Percentiles rank a stretch among this genome's conserved stretches.
Evolutionary conservation across 2,888 invertebrate species (phyloP).

Genomic region (Sminthurinus aureus): DNA sequence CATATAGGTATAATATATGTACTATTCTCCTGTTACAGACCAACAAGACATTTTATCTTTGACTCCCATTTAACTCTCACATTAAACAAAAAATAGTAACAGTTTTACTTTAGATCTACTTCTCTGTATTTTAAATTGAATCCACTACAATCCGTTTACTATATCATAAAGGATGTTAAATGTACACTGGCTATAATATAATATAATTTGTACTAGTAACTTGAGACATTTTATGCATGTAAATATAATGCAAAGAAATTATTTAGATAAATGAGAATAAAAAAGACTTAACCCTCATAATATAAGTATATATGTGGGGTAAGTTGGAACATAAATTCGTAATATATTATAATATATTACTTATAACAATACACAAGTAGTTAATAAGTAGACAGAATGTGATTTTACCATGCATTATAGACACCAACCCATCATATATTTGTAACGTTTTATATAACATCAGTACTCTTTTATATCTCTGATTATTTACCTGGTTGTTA

Average conservation of each 20-base stretch:
- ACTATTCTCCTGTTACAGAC: too few relatives aligned
- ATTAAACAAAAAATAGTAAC: too few relatives aligned
- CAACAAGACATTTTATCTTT: too few relatives aligned
- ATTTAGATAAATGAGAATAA: background rate
- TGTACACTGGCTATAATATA: background rate
- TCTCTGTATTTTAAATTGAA: too few relatives aligned
- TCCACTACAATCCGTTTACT: too few relatives aligned
- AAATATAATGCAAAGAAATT: background rate
- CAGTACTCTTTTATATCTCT: background rate
- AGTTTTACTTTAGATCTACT: too few relatives aligned
- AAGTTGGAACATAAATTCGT: background rate
- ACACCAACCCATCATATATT: background rate
- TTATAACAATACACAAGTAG: too few relatives aligned
- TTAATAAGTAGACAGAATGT: background rate
- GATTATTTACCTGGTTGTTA: background rate
- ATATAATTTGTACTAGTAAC: background rate
- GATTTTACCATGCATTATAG: background rate
- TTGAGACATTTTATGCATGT: background rate
- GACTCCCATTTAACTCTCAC: too few relatives aligned
- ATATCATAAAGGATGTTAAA: too few relatives aligned
- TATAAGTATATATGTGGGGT: background rate
- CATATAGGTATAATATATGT: too few relatives aligned
- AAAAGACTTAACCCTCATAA: background rate
- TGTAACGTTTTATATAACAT: too few relatives aligned
- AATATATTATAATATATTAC: background rate